Evolutionary conservation across 2,888 invertebrate genomes (phyloP), one percentile per base, ranked within the genome.

Genomic region (Anticlea derivata): DNA sequence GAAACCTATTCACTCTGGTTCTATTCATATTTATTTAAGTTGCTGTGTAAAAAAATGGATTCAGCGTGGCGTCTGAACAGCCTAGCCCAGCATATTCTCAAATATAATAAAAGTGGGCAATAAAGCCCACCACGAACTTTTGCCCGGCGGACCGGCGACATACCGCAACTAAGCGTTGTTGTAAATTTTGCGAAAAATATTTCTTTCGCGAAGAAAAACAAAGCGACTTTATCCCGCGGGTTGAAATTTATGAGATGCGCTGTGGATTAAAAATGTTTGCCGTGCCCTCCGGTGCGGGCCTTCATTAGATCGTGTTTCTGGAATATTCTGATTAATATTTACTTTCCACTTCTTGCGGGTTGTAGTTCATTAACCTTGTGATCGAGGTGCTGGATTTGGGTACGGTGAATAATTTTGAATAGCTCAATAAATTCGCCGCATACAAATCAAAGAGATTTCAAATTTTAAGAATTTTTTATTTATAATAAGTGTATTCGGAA

Each of bases 161-260:
- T 64, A 67, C 75, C 68, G 61, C 76, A 73, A 73, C 73, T 78
- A 75, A 80, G 75, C 76, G 67, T 66, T 77, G 68, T 71, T 78
- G 78, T 75, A 78, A 82, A 84, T 83, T 82, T 79, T 70, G 78
- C 74, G 70, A 78, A 82, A 85, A 85, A 82, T 80, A 80, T 83
- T 81, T 78, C 75, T 78, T 81, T 75, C 68, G 71, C 65, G 69
- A 83, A 83, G 81, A 80, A 83, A 85, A 86, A 86, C 83, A 86
- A 87, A 75, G 82, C 73, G 78, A 80, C 78, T 85, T 81, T 78
- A 81, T 80, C 80, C 78, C 65, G 67, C 71, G 53, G 78, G 76
- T 75, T 78, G 80, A 82, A 85, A 87, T 87, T 87, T 87, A 86
- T 87, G 86, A 86, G 86, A 86, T 86, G 83, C 86, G 86, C 81